These are phyloP conservation scores for Protobothrops flavoviridis DNA, from an alignment of 2,113 vertebrate species.

Conservation along the genomic window DNA sequence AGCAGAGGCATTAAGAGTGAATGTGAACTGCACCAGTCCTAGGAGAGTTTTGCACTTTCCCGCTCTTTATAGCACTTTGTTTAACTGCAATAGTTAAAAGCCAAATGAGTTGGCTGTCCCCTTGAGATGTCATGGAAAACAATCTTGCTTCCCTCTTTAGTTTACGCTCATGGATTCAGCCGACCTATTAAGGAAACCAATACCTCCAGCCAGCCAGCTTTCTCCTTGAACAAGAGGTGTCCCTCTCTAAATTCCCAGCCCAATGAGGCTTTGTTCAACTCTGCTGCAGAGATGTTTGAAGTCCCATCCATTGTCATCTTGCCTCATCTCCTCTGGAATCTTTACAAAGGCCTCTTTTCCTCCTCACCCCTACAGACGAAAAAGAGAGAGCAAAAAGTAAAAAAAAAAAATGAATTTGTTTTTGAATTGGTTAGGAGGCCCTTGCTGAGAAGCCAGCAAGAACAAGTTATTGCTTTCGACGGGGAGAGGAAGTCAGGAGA, in stretches of 20 bases:
- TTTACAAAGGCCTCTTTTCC: constrained; percentile 1
- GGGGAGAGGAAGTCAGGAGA: not conserved
- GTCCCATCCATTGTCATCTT: not conserved
- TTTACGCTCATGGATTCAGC: not conserved
- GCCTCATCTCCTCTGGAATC: not conserved
- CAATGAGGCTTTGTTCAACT: not conserved
- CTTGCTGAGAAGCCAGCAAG: constrained; percentile 3
- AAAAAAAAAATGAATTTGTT: not conserved
- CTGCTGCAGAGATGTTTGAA: not conserved
- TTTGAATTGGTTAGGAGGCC: constrained; percentile 19
- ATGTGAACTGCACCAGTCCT: not conserved
- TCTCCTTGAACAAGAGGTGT: not conserved
- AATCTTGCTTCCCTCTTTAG: not conserved
- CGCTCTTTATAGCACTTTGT: not conserved
- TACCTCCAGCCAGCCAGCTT: not conserved
- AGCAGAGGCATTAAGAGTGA: not conserved
- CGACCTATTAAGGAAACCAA: not conserved
- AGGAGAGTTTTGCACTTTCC: not conserved
- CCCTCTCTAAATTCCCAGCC: not conserved
- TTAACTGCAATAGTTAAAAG: constrained; percentile 7
- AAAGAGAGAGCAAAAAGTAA: not conserved
- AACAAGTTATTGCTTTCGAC: constrained; percentile 17
- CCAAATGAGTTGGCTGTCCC: not conserved
- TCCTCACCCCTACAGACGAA: not conserved
- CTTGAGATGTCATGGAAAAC: not conserved